These are phyloP conservation scores for Otis tarda DNA, from an alignment of 2,113 vertebrate species.

Conservation along the genomic window DNA sequence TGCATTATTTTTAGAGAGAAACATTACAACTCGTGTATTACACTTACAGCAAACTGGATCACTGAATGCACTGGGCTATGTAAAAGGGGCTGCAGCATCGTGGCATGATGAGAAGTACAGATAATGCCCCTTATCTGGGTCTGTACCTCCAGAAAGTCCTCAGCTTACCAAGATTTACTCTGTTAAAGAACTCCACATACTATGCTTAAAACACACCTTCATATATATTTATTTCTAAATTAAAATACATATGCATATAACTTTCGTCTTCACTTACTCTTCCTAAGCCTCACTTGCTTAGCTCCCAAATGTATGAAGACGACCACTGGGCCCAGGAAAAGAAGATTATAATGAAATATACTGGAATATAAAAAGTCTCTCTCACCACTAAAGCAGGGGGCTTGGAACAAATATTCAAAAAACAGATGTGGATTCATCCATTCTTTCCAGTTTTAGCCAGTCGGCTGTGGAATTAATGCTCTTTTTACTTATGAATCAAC, in stretches of 20 bases:
- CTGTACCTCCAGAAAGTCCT: neutral
- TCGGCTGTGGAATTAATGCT: neutral
- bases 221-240: neutral
- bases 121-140: neutral
- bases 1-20: neutral
- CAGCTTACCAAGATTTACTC: neutral
- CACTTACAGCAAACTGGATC: neutral
- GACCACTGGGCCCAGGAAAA: neutral
- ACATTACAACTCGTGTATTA: neutral
- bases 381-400: neutral
- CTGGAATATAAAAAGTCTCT: neutral
- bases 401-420: neutral
- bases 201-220: neutral
- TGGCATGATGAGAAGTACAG: neutral
- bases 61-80: neutral
- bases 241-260: neutral
- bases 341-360: neutral
- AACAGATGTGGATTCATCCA: fast-evolving
- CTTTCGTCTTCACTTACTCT: neutral
- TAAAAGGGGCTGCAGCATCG: neutral
- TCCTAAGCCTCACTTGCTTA: neutral
- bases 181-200: neutral
- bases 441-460: neutral
- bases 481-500: neutral
- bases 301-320: neutral